A percentile compares a stretch with the other conserved stretches of the same genome.
Conservation (phyloP, 2,888 invertebrate genomes). For the Liopterus haemorrhoidalis region DNA sequence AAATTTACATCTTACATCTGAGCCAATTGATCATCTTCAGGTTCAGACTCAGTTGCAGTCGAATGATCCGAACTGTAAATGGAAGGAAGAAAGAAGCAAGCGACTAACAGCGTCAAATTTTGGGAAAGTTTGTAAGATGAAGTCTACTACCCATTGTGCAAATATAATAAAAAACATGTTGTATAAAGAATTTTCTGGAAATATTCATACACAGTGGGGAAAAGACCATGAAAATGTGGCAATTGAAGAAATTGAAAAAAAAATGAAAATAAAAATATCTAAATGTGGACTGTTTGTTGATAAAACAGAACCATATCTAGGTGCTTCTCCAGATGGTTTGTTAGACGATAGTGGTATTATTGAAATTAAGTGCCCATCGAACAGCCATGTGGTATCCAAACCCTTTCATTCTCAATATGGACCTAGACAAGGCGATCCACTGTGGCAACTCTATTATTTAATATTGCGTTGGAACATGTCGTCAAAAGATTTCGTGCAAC, state of each 20-base stretch:
- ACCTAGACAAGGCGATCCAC: no score
- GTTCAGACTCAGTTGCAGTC: background rate
- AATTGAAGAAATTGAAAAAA: conserved; percentile 1
- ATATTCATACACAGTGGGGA: conserved; percentile 12
- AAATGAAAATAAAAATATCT: background rate
- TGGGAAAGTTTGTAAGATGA: conserved; percentile 29
- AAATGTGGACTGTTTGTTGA: conserved; percentile 25
- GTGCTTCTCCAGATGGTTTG: conserved; percentile 23
- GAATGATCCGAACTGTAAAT: conserved; percentile 14
- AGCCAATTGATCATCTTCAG: background rate
- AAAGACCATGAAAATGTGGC: conserved; percentile 12
- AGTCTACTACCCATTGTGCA: conserved; percentile 16
- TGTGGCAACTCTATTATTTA: no score
- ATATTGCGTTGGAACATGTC: no score
- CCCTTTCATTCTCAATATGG: no score
- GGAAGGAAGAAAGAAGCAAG: conserved; percentile 35
- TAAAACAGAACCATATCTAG: conserved; percentile 12
- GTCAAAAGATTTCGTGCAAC: no score
- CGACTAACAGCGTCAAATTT: conserved; percentile 38
- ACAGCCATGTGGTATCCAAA: no score
- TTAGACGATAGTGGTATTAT: conserved; percentile 13
- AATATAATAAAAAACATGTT: conserved; percentile 15
- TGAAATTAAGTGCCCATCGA: conserved; percentile 22
- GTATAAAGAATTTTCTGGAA: conserved; percentile 14
- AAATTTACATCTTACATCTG: background rate